Evolutionary conservation across 2,888 invertebrate species (phyloP), one percentile per base, ranked within the genome.

Genomic region (Spicauda simplicius): DNA sequence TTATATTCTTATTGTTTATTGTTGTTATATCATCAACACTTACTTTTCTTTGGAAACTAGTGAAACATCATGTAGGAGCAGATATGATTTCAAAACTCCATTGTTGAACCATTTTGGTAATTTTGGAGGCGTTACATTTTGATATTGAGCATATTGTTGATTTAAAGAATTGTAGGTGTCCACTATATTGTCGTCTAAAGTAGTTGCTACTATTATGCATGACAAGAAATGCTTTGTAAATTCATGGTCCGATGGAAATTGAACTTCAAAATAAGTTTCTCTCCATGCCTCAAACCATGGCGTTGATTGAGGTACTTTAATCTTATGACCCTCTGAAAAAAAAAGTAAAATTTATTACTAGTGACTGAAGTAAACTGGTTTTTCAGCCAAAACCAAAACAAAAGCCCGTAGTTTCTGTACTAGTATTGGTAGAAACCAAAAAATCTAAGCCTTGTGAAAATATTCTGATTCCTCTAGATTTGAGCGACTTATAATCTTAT

Each of bases 261-360:
- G 96, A 69, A 98, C 96, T 80, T 96, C 96, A 55, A 98, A 93
- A 87, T 99, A 99, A 33, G 97, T 97, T 77, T 98, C 98, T 77
- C 98, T 95, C 97, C 98, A 99, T 11, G 96, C 95, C 86, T 99
- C 98, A 94, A 97, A 99, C 99, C 99, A 99, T 14, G 98, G 97
- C 64, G 97, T 97, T 11, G 95, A 94, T 48, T 95, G 91, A 37
- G 97, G 97, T 76, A 97, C 93, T 75, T 96, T 95, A 71, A 97
- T 86, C 76, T 94, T 94, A 69, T 94, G 90, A 54, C 93, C 87
- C 52, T 91, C 95, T 94, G 82, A 14, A 84, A 87, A 68, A 83
- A 86, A 69, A 20, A 69, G 50, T 50, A 10, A 50, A n/a, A 10
- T 50, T 4, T 18, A 18, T 10, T 18, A 18, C 10, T 5, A 33